Conservation (phyloP, 2,113 vertebrate genomes). For the Lagopus leucura region DNA sequence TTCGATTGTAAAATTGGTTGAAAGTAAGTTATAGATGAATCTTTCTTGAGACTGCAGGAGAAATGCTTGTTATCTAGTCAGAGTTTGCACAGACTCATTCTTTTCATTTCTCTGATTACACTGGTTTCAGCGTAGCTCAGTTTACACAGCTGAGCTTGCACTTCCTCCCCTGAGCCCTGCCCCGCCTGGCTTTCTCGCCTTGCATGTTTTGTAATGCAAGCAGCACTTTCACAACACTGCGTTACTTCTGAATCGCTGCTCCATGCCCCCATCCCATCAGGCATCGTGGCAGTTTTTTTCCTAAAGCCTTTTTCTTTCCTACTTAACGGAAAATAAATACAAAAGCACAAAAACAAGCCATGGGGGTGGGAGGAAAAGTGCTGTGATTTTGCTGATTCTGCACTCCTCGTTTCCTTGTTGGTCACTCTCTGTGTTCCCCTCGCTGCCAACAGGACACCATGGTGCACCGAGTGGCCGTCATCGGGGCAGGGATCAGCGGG, state of each 20-base stretch:
- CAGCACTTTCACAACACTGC: rapidly evolving
- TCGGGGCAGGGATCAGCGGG: slow-evolving; percentile 86
- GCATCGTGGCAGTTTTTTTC: not conserved
- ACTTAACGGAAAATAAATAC: slow-evolving; percentile 15
- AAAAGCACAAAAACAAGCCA: not conserved
- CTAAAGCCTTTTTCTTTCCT: not conserved
- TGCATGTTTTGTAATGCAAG: slow-evolving; percentile 14
- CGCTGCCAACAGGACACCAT: slow-evolving; percentile 37
- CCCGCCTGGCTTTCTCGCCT: slow-evolving; percentile 40
- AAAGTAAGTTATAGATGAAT: not conserved
- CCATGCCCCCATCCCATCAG: not conserved
- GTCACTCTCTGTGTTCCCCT: rapidly evolving
- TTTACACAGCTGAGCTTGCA: not conserved
- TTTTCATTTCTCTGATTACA: not conserved
- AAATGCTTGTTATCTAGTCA: not conserved
- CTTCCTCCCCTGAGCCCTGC: not conserved
- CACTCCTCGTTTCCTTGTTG: not conserved
- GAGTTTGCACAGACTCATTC: not conserved
- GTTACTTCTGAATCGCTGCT: not conserved
- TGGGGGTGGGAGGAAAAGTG: not conserved
- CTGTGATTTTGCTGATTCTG: not conserved
- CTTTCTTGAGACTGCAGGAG: not conserved
- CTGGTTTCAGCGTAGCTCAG: not conserved
- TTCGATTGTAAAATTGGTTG: not conserved
- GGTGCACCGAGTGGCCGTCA: slow-evolving; percentile 80